A percentile compares a stretch with the other conserved stretches of the same genome.
Conservation (phyloP, 2,113 vertebrate species). For the Vidua chalybeata region DNA sequence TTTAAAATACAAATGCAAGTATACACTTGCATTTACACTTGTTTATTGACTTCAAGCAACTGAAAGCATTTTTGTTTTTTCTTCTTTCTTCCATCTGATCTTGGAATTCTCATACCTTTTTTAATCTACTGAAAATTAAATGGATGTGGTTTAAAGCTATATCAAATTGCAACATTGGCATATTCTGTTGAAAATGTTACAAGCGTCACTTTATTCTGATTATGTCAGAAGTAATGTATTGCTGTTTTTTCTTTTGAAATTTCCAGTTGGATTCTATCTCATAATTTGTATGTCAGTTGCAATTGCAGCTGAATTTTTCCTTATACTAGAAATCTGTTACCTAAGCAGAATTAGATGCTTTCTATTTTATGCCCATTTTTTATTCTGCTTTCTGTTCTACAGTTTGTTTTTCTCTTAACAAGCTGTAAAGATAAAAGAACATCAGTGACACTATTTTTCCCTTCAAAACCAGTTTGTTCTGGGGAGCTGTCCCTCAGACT, state of each 20-base stretch:
- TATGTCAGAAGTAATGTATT: neutral
- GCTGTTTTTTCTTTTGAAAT: neutral
- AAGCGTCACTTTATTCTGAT: neutral
- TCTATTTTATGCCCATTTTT: neutral
- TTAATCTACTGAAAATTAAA: neutral
- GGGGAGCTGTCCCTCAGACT: neutral
- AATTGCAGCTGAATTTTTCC: neutral
- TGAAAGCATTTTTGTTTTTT: neutral
- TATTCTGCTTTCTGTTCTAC: neutral
- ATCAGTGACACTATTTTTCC: neutral
- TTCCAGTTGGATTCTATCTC: neutral
- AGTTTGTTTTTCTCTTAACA: neutral
- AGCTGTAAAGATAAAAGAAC: neutral
- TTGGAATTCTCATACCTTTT: neutral
- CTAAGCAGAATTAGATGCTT: neutral
- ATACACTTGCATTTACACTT: neutral
- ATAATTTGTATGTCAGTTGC: neutral
- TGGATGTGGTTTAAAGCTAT: neutral
- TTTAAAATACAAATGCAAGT: neutral
- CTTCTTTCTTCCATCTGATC: neutral
- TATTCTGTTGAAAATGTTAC: neutral
- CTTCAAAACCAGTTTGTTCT: neutral
- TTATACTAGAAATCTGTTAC: neutral
- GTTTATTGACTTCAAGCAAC: neutral
- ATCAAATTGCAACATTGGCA: neutral